Evolutionary conservation across 2,113 vertebrate genomes (phyloP).

Genomic region (Miniopterus natalensis): DNA sequence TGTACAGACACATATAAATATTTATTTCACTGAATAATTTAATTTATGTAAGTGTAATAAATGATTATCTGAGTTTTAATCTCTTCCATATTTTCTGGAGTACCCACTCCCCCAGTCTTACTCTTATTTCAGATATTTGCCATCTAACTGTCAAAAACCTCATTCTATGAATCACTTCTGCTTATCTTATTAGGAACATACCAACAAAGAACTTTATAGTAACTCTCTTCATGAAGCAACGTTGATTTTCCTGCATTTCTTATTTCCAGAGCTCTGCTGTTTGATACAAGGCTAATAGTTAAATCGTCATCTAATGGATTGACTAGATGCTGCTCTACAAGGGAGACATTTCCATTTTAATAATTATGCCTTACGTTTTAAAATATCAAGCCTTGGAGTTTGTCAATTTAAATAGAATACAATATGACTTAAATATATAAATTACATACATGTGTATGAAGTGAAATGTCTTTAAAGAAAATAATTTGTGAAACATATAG

Average conservation of each 20-base stretch:
- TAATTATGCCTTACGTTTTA: neutral
- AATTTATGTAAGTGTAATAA: neutral
- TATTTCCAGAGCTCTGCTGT: neutral
- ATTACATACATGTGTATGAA: neutral
- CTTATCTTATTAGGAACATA: neutral
- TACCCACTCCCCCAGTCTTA: neutral
- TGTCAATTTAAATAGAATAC: neutral
- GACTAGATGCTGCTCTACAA: neutral
- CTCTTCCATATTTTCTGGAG: neutral
- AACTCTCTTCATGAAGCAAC: neutral
- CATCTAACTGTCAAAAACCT: neutral
- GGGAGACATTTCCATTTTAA: neutral
- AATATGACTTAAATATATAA: neutral
- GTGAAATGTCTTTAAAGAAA: neutral
- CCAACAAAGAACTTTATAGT: neutral
- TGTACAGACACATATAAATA: accelerated
- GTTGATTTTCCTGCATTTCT: neutral
- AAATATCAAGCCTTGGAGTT: neutral
- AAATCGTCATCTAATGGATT: neutral
- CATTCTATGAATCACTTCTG: neutral
- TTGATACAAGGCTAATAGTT: neutral
- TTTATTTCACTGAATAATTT: neutral
- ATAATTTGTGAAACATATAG: neutral
- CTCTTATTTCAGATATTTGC: neutral
- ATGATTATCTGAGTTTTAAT: neutral